Conservation (phyloP, 1,140 invertebrate genomes). For the Daktulosphaira vitifoliae region DNA sequence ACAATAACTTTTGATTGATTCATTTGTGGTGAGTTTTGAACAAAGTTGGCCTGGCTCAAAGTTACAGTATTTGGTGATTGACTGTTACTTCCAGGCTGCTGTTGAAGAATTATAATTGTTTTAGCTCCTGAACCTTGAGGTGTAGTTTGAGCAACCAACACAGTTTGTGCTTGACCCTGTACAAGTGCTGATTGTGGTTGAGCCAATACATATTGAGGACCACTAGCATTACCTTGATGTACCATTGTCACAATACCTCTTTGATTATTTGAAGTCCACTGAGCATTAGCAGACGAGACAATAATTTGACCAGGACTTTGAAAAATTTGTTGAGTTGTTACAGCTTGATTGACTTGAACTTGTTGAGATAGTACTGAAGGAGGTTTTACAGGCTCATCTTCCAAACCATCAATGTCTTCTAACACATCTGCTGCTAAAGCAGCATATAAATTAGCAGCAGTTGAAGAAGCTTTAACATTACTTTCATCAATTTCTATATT, state of each 20-base stretch:
- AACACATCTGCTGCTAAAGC: conserved; percentile 59
- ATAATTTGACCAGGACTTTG: conserved; percentile 20
- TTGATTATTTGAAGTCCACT: conserved; percentile 30
- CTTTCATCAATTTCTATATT: conserved; percentile 45
- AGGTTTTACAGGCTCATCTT: conserved; percentile 40
- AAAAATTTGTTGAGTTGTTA: conserved; percentile 13
- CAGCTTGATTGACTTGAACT: conserved; percentile 12
- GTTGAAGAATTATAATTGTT: conserved; percentile 62
- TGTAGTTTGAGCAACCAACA: conserved; percentile 52
- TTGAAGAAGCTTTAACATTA: conserved; percentile 51
- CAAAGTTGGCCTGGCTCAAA: conserved; percentile 23
- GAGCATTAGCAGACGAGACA: conserved; percentile 18
- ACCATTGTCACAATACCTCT: conserved; percentile 30
- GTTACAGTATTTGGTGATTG: conserved; percentile 14
- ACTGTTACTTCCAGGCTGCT: conserved; percentile 27
- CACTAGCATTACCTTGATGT: conserved; percentile 30
- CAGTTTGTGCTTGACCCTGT: conserved; percentile 54
- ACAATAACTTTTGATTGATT: conserved; percentile 20
- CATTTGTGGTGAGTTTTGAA: conserved; percentile 4
- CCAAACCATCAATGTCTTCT: conserved; percentile 52
- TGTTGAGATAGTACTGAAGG: not conserved
- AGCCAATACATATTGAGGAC: conserved; percentile 48
- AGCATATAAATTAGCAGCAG: conserved; percentile 61
- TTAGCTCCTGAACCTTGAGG: conserved; percentile 55
- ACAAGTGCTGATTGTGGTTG: conserved; percentile 53